Conservation (phyloP, 1,140 invertebrate species). For the Drosophila tsacasi region DNA sequence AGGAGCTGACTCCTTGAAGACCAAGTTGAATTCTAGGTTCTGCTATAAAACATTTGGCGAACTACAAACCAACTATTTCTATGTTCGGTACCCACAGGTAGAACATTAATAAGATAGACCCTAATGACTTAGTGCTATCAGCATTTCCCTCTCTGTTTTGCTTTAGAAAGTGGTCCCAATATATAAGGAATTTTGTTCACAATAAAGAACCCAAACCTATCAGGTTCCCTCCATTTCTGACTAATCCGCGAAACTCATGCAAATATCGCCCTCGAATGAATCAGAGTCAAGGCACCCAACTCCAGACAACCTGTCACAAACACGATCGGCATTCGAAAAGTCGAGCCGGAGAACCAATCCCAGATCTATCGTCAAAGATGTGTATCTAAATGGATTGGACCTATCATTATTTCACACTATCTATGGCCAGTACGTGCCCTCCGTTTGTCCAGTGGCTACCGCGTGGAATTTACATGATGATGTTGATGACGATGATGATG, state of each 20-base stretch:
- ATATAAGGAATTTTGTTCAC: not conserved
- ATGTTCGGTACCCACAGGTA: not conserved
- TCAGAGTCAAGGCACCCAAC: constrained; percentile 38
- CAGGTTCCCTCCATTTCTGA: constrained; percentile 10
- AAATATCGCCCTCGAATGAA: constrained; percentile 36
- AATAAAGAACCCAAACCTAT: constrained; percentile 4
- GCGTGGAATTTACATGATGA: constrained; percentile 57
- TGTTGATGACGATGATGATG: constrained; percentile 29
- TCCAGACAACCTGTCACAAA: constrained; percentile 40
- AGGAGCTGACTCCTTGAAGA: not conserved
- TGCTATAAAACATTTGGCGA: too few relatives aligned
- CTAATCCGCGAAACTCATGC: constrained; percentile 29
- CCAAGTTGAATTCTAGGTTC: not conserved
- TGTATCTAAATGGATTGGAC: constrained; percentile 50
- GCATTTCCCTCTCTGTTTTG: not conserved
- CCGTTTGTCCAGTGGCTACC: constrained; percentile 35
- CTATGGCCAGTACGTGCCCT: constrained; percentile 46
- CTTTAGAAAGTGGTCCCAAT: not conserved
- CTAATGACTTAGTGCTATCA: not conserved
- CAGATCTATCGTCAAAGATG: constrained; percentile 47
- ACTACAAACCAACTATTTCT: too few relatives aligned
- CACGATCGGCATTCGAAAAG: constrained; percentile 24
- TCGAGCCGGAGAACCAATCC: constrained; percentile 22
- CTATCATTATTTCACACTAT: constrained; percentile 57
- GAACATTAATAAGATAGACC: not conserved